Conservation (phyloP, 2,113 vertebrate species). For the Tupaia tana region DNA sequence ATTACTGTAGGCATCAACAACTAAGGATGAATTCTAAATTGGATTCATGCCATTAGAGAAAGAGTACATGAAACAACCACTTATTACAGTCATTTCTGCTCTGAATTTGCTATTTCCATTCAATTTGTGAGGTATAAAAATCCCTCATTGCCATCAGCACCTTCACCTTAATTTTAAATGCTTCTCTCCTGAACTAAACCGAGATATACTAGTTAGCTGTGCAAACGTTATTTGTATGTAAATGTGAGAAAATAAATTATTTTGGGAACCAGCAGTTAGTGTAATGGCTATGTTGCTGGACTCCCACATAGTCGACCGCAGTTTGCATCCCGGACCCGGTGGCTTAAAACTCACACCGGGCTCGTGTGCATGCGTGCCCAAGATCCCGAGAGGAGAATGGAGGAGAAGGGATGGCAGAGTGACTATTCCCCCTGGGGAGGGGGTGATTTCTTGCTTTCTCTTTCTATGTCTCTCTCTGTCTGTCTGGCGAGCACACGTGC, state of each 20-base stretch:
- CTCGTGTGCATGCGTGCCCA: no score
- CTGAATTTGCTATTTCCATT: neutral
- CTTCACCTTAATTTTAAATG: neutral
- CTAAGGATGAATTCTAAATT: constrained; percentile 24
- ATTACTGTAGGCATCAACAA: constrained; percentile 34
- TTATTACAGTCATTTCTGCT: neutral
- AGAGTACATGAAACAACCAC: neutral
- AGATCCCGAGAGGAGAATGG: no score
- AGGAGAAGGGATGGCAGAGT: no score
- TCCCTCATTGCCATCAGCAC: neutral
- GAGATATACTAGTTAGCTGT: neutral
- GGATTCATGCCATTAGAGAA: constrained; percentile 7
- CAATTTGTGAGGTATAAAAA: constrained; percentile 8
- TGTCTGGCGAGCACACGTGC: no score
- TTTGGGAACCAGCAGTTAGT: no score
- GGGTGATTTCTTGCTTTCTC: no score
- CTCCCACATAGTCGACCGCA: no score
- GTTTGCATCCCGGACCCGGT: no score
- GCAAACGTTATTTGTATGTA: neutral
- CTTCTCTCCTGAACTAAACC: neutral
- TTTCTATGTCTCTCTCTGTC: no score
- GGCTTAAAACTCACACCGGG: no score
- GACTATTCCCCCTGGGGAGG: no score
- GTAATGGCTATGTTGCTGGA: no score
- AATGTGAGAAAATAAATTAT: neutral